phyloP scores from a whole-genome alignment of 2,113 vertebrate species.

The Narcine bancroftii region DNA sequence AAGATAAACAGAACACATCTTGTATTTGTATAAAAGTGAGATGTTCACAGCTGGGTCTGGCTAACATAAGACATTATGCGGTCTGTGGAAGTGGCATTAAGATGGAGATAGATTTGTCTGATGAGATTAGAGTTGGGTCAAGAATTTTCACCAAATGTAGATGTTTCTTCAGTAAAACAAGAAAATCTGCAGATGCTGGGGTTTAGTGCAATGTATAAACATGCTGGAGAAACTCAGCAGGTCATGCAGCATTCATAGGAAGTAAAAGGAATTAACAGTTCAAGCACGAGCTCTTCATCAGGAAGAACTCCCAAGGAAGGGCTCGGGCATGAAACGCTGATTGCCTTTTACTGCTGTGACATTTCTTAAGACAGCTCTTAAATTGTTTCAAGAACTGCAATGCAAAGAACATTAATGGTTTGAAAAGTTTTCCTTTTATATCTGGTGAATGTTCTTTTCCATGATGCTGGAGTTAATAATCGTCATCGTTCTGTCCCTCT shows the following conservation, averaged over 20 bases:
- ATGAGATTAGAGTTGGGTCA: neutral
- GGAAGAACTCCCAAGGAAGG: no score
- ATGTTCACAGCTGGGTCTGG: neutral
- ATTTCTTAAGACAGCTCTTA: no score
- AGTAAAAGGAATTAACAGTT: no score
- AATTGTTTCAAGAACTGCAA: neutral
- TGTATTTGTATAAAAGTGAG: neutral
- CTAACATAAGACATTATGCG: neutral
- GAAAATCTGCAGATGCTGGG: no score
- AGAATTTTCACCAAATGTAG: neutral
- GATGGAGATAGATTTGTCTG: neutral
- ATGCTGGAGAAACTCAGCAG: no score
- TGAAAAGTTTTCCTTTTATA: constrained; percentile 35
- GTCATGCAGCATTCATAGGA: no score
- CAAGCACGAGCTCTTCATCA: no score
- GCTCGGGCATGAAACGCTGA: no score
- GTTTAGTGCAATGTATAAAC: no score
- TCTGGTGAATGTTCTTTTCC: constrained; percentile 44
- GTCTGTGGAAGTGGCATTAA: neutral
- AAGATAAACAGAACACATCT: neutral
- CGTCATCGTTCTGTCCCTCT: neutral
- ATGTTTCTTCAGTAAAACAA: no score
- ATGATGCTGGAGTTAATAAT: constrained; percentile 36
- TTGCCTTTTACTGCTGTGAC: no score
- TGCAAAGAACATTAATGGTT: neutral